Conservation (phyloP, 2,797 vertebrate genomes). For the Leptodactylus fallax region DNA sequence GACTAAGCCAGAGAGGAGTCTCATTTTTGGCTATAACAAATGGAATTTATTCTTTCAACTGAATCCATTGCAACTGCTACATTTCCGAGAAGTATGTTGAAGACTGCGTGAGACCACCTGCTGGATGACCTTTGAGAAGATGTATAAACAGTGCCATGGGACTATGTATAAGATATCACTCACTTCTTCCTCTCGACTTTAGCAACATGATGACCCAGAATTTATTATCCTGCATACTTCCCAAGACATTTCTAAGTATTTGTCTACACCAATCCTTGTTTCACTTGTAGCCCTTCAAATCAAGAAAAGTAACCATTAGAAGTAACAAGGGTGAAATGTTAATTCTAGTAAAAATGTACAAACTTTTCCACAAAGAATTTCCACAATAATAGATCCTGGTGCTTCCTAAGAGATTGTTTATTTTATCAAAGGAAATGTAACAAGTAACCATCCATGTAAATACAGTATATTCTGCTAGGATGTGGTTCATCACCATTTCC, state of each 20-base stretch:
- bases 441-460: too few species aligned
- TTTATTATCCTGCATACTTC: slow-evolving; percentile 12
- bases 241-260: slow-evolving; percentile 4
- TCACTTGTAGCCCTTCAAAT: background rate
- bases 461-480: too few species aligned
- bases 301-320: background rate
- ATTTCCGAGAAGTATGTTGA: slow-evolving; percentile 27
- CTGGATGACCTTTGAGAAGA: slow-evolving; percentile 40
- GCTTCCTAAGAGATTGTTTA: background rate
- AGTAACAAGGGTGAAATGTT: background rate
- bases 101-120: slow-evolving; percentile 41
- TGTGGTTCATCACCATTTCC: too few species aligned
- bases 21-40: background rate
- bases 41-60: background rate
- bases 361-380: background rate
- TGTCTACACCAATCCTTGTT: background rate
- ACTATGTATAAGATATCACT: slow-evolving; percentile 40
- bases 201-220: slow-evolving; percentile 5
- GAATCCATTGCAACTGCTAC: slow-evolving; percentile 11
- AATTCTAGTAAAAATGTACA: background rate
- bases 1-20: background rate
- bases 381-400: background rate
- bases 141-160: slow-evolving; percentile 33
- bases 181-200: slow-evolving; percentile 23
- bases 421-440: too few species aligned